These are phyloP conservation scores for Podabrus alpinus DNA, from an alignment of 2,888 invertebrate genomes.

Conservation along the genomic window DNA sequence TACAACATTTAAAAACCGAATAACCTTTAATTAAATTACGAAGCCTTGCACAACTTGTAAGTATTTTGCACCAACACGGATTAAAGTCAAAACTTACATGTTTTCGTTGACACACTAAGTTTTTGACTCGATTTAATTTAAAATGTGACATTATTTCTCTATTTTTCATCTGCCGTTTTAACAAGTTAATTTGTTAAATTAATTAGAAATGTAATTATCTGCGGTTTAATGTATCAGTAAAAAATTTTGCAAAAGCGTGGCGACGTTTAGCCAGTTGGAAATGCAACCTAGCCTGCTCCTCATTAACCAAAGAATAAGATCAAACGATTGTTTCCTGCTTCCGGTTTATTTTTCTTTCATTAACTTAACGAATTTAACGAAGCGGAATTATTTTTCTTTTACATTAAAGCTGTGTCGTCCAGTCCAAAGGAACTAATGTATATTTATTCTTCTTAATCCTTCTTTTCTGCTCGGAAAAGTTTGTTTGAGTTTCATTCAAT, in stretches of 20 bases:
- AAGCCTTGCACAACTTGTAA: background rate
- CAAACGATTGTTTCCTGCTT: slow-evolving; percentile 10
- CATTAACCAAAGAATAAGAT: slow-evolving; percentile 13
- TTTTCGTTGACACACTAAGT: background rate
- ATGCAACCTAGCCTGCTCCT: slow-evolving; percentile 5
- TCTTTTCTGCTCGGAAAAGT: background rate
- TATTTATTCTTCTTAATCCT: slow-evolving; percentile 27
- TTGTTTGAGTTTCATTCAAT: slow-evolving; percentile 21
- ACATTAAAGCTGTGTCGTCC: slow-evolving; percentile 18
- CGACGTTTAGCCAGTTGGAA: background rate
- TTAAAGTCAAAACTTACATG: background rate
- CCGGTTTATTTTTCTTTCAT: slow-evolving; percentile 27
- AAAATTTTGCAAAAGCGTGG: background rate
- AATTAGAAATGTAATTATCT: background rate
- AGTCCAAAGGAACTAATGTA: slow-evolving; percentile 25
- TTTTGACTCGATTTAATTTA: background rate
- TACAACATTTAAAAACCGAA: background rate
- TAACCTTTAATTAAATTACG: background rate
- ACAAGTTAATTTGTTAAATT: background rate
- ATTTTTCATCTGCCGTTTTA: background rate
- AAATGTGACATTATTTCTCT: background rate
- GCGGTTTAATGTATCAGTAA: background rate
- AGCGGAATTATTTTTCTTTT: slow-evolving; percentile 26
- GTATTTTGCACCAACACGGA: background rate
- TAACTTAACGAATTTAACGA: slow-evolving; percentile 27